Evolutionary conservation across 2,888 invertebrate species (phyloP).

Genomic region (Calliopum simillimum): DNA sequence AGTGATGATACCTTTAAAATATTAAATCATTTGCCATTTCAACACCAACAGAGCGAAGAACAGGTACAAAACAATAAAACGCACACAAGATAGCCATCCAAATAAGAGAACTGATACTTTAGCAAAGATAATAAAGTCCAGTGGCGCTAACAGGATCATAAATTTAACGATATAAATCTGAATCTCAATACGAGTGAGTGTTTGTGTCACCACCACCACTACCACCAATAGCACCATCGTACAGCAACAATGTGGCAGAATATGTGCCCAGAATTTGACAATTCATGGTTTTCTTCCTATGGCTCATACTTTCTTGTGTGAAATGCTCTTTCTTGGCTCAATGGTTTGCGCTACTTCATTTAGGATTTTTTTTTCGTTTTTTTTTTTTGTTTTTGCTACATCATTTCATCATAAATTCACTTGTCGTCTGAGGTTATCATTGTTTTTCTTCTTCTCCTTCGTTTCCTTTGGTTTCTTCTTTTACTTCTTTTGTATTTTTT

Average conservation of each 20-base stretch:
- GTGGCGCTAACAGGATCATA: conserved; percentile 63
- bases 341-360: conserved; percentile 39
- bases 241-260: conserved; percentile 7
- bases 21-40: no score
- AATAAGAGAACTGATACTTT: neutral
- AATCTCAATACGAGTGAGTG: conserved; percentile 14
- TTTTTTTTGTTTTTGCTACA: conserved; percentile 43
- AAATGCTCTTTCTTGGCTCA: conserved; percentile 57
- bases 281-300: conserved; percentile 45
- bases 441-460: conserved; percentile 42
- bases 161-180: conserved; percentile 58
- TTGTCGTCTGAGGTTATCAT: conserved; percentile 57
- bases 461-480: conserved; percentile 24
- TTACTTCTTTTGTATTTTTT: neutral
- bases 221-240: no score
- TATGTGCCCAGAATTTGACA: conserved; percentile 44
- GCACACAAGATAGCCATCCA: no score
- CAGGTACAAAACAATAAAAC: no score
- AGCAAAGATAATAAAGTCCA: conserved; percentile 42
- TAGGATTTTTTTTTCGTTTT: conserved; percentile 46
- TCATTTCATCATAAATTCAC: conserved; percentile 62
- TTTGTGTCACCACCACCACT: neutral
- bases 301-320: conserved; percentile 38
- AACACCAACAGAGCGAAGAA: no score
- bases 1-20: no score